Base-by-base conservation (phyloP, 2,888 invertebrate genomes). In the Parochlus steinenii region DNA sequence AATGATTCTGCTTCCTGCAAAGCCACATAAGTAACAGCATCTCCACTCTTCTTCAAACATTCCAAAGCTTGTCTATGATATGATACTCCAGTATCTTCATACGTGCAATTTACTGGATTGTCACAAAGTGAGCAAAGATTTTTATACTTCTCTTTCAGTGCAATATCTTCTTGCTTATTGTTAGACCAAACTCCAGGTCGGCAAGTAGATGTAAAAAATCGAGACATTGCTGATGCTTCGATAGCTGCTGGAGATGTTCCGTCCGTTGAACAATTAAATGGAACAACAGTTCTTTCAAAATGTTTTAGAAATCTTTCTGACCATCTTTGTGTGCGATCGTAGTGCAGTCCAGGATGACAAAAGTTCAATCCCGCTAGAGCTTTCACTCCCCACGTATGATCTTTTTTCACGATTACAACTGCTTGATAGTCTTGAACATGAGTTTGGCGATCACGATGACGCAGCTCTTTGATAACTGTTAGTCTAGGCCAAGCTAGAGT, bases 141-240 rank as follows among this genome's bases (percentile, higher is more conserved):
- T 0, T 64, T 58, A 55, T 59, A 68, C 7, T 61, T 61, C 10
- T 45, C 47, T 50, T 71, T 75, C 8, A 76, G 59, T 31, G 50
- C 45, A 8, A 52, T 49, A 46, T 76, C 71, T 1, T 68, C 53
- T 0, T 58, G 52, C 0, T 45, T 41, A 41, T 73, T 69, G 14
- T 60, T 47, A 4, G 69, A 65, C 78, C 78, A 79, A 1, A 56
- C 49, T 1, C 82, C 82, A 5, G 82, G 82, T 31, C 79, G 64
- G 55, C 83, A 85, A 40, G 71, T 73, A 2, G 62, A 58, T 1
- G 65, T 63, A 61, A 83, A 82, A 61, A 73, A 77, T 2, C 53
- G 47, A 31, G 61, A 62, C 2, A 80, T 59, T 3, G 67, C 64
- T 25, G 64, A 60, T 15, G 74, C 62, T 42, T 79, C 74, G 43